These are phyloP conservation scores for Diploscapter pachys DNA, from an alignment of 1,140 invertebrate species.

Conservation along the genomic window DNA sequence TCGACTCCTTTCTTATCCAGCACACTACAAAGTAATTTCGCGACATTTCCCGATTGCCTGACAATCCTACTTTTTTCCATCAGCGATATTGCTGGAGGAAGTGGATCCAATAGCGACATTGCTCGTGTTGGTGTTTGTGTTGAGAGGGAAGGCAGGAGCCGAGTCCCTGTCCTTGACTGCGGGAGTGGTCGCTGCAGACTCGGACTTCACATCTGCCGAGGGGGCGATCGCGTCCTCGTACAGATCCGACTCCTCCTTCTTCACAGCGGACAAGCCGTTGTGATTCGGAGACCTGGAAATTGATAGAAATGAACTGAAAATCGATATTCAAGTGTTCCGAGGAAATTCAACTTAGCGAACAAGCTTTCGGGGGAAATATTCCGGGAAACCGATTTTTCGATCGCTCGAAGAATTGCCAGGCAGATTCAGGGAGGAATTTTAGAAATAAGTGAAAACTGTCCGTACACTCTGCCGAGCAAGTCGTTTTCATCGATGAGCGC, in stretches of 20 bases:
- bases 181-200: slow-evolving; percentile 21
- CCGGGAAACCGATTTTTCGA: background rate
- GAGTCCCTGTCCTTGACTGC: slow-evolving; percentile 31
- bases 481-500: slow-evolving; percentile 18
- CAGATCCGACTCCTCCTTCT: slow-evolving; percentile 37
- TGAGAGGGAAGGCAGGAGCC: background rate
- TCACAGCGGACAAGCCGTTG: background rate
- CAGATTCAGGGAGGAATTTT: slow-evolving; percentile 1
- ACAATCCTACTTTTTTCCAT: background rate
- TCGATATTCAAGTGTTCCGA: background rate
- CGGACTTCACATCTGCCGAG: slow-evolving; percentile 13
- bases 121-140: slow-evolving; percentile 19
- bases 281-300: background rate
- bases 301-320: background rate
- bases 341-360: background rate
- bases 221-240: slow-evolving; percentile 56
- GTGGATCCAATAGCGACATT: background rate
- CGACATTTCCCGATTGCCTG: slow-evolving; percentile 5
- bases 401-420: background rate
- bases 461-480: slow-evolving; percentile 16
- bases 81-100: background rate
- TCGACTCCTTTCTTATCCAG: background rate
- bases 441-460: background rate
- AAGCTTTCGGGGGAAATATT: no score
- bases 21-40: background rate